Evolutionary conservation across 2,888 invertebrate species (phyloP).

Genomic region (Tinea semifulvella): DNA sequence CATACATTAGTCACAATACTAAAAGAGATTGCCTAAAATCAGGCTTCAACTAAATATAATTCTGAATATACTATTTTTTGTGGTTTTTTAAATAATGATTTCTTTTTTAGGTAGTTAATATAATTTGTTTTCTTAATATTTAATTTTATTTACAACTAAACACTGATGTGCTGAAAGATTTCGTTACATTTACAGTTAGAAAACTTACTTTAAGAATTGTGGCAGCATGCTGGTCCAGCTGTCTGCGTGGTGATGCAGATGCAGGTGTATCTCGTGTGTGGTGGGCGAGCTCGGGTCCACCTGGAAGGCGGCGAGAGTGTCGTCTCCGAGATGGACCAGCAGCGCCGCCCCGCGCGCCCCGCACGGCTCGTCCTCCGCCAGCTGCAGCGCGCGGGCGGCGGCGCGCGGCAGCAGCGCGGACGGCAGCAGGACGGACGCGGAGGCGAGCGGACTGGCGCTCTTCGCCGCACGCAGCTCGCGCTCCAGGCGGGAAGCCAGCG

Average conservation of each 20-base stretch:
- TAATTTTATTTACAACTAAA: too few relatives aligned
- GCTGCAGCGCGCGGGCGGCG: constrained; percentile 79
- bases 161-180: too few relatives aligned
- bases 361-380: constrained; percentile 90
- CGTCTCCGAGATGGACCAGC: constrained; percentile 79
- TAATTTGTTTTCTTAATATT: too few relatives aligned
- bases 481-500: constrained; percentile 80
- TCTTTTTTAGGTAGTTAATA: too few relatives aligned
- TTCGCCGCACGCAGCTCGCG: constrained; percentile 83
- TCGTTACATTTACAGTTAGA: too few relatives aligned
- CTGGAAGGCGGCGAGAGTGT: constrained; percentile 78
- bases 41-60: too few relatives aligned
- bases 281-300: constrained; percentile 88
- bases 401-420: constrained; percentile 82
- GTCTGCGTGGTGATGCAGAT: constrained; percentile 85
- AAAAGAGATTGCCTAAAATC: too few relatives aligned
- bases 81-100: too few relatives aligned
- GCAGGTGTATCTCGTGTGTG: constrained; percentile 90
- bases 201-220: constrained; percentile 88
- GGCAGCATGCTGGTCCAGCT: constrained; percentile 89
- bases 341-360: constrained; percentile 89
- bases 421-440: constrained; percentile 87
- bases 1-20: too few relatives aligned
- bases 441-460: constrained; percentile 77
- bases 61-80: too few relatives aligned